Percentiles rank a stretch among this genome's conserved stretches.
These are phyloP conservation scores for Drosophila atroscutellata DNA, from an alignment of 2,888 invertebrate species.

Conservation along the genomic window DNA sequence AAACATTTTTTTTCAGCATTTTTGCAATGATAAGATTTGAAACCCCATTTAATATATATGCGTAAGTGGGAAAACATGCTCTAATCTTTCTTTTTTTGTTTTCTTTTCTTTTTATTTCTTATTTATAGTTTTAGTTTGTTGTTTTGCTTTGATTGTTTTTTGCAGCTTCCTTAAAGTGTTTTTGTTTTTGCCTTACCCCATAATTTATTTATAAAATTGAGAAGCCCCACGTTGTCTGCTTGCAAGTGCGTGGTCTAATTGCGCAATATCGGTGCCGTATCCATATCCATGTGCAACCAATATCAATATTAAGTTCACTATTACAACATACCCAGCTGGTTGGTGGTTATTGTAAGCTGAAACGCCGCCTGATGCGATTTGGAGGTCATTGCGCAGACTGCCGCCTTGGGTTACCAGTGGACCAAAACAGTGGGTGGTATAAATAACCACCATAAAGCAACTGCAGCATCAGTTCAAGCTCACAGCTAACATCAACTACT, in stretches of 20 bases:
- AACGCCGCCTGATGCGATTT: conserved; percentile 45
- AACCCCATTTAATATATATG: neutral
- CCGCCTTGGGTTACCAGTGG: conserved; percentile 54
- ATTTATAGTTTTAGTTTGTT: neutral
- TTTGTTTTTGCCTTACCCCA: conserved; percentile 38
- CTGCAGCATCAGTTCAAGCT: conserved; percentile 62
- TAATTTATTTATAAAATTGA: conserved; percentile 8
- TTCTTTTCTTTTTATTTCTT: too few species aligned
- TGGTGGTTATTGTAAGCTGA: conserved; percentile 53
- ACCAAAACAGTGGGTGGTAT: conserved; percentile 49
- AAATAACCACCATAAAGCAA: conserved; percentile 46
- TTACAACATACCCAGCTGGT: conserved; percentile 58
- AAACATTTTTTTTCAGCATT: too few species aligned
- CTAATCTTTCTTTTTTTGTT: neutral
- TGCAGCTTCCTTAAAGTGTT: neutral
- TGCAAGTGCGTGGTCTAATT: conserved; percentile 57
- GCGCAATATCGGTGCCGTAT: conserved; percentile 43
- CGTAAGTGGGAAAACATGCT: neutral
- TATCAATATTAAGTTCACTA: conserved; percentile 77
- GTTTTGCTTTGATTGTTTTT: neutral
- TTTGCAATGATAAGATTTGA: too few species aligned
- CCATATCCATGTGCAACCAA: conserved; percentile 44
- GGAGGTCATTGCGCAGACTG: conserved; percentile 73
- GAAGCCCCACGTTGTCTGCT: conserved; percentile 39
- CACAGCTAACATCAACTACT: conserved; percentile 16